Conservation (phyloP, 2,113 vertebrate species). For the Isurus oxyrinchus region DNA sequence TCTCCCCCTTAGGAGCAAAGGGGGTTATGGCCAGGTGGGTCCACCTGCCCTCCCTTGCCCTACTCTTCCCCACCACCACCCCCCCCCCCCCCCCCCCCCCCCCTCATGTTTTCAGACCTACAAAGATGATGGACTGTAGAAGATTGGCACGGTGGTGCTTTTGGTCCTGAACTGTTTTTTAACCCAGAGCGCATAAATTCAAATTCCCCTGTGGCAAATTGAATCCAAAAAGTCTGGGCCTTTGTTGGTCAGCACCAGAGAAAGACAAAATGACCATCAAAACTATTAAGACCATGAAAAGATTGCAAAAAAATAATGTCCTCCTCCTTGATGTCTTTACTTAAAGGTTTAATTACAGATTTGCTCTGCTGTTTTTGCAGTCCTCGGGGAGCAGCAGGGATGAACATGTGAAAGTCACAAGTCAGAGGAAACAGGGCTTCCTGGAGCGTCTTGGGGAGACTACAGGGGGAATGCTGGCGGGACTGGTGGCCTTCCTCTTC, state of each 20-base stretch:
- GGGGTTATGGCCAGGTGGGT: not conserved
- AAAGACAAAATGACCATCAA: not conserved
- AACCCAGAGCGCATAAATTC: not conserved
- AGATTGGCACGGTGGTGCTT: not conserved
- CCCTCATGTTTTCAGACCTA: not conserved
- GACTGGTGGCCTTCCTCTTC: conserved; percentile 69
- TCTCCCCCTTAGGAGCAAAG: not conserved
- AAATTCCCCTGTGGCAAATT: not conserved
- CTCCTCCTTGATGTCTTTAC: no score
- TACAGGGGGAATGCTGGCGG: conserved; percentile 73
- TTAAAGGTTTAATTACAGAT: not conserved
- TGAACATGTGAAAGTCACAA: conserved; percentile 65
- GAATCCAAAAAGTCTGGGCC: not conserved
- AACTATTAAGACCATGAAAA: no score
- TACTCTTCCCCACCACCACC: no score
- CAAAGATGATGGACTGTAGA: not conserved
- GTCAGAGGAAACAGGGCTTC: conserved; percentile 71
- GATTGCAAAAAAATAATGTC: no score
- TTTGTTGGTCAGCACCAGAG: not conserved
- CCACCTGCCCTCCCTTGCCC: no score
- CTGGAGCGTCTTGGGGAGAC: conserved; percentile 83
- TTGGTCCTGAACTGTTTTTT: not conserved
- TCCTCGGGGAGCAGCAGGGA: conserved; percentile 49
- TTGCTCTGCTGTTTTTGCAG: conserved; percentile 43
- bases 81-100: not conserved